Evolutionary conservation across 2,888 invertebrate species (phyloP).

Genomic region (Brachyptera putata): DNA sequence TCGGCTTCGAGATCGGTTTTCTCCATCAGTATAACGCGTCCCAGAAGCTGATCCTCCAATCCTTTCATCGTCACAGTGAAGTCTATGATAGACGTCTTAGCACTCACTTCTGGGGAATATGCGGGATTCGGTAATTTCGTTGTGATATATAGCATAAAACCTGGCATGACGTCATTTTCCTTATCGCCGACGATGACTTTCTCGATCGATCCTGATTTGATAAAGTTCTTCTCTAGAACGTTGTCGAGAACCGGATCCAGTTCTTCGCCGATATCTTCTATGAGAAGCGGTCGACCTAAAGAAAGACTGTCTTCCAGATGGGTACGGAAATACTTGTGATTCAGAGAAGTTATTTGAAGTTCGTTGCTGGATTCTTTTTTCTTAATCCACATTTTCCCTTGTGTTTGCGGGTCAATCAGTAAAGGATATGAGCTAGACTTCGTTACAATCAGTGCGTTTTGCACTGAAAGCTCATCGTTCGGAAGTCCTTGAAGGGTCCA

Average conservation of each 20-base stretch:
- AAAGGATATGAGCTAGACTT: constrained; percentile 93
- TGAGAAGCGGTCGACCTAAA: constrained; percentile 80
- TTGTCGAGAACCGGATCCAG: constrained; percentile 95
- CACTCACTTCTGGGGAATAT: constrained; percentile 94
- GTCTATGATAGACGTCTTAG: constrained; percentile 94
- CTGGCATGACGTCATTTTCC: constrained; percentile 94
- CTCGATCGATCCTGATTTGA: constrained; percentile 93
- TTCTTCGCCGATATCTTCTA: constrained; percentile 93
- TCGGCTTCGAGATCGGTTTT: constrained; percentile 94
- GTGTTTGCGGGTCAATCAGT: constrained; percentile 92
- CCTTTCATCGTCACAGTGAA: constrained; percentile 97
- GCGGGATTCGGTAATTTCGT: constrained; percentile 95
- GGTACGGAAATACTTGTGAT: constrained; percentile 93
- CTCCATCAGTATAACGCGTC: constrained; percentile 92
- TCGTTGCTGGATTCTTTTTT: constrained; percentile 87
- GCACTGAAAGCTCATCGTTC: constrained; percentile 92
- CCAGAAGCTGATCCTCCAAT: constrained; percentile 89
- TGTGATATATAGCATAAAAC: constrained; percentile 92
- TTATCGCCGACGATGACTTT: constrained; percentile 89
- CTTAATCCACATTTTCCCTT: constrained; percentile 97
- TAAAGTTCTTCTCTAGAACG: constrained; percentile 94
- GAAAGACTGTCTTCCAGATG: constrained; percentile 87
- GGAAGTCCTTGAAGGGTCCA: constrained; percentile 96
- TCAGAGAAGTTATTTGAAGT: constrained; percentile 84
- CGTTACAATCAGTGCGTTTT: constrained; percentile 94